phyloP scores from a whole-genome alignment of 2,797 vertebrate genomes.

The Tokudaia muenninki region DNA sequence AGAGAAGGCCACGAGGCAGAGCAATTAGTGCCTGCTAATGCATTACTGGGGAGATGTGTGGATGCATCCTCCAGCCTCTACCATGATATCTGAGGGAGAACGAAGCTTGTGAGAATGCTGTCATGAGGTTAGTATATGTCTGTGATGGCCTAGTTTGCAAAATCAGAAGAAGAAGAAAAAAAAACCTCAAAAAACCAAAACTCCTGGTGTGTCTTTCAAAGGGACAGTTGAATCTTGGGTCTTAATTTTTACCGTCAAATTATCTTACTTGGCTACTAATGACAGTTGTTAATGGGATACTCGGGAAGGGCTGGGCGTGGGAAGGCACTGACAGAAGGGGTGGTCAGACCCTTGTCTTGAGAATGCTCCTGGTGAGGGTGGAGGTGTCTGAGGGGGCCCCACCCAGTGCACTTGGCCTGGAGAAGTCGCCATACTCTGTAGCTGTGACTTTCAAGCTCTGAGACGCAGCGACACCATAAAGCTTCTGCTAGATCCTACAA shows the following conservation, averaged over 20 bases:
- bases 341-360: neutral
- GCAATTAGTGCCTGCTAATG: slow-evolving; percentile 66
- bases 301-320: neutral
- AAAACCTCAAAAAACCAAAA: too few relatives aligned
- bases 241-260: neutral
- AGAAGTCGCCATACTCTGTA: rapidly evolving
- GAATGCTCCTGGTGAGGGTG: neutral
- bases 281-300: neutral
- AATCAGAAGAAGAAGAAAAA: neutral
- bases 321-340: neutral
- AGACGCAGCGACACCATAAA: rapidly evolving
- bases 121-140: neutral
- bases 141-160: slow-evolving; percentile 1
- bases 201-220: too few relatives aligned
- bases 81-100: slow-evolving; percentile 17
- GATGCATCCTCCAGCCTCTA: neutral
- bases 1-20: slow-evolving; percentile 53
- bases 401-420: rapidly evolving
- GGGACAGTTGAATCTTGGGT: too few relatives aligned
- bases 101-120: neutral
- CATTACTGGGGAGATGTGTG: slow-evolving; percentile 26
- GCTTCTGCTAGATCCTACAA: neutral
- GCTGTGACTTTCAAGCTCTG: neutral
- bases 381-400: neutral
- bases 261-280: neutral